Base-by-base conservation (phyloP, 92 coral and sea anemone genomes). In the Zoanthus sansibaricus region DNA sequence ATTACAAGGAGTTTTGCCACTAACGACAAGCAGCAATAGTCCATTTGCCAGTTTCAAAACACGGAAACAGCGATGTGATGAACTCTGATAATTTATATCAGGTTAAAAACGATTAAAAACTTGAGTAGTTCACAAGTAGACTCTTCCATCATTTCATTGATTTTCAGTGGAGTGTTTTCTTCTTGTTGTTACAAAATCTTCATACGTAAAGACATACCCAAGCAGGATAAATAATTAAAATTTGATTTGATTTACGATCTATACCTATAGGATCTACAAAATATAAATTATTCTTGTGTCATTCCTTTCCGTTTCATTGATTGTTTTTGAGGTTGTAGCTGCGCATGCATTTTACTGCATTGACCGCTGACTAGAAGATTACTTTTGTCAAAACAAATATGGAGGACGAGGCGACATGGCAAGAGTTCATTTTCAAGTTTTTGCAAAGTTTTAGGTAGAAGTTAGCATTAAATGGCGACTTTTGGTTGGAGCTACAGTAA, bases 401-500 rank as follows among this genome's bases (percentile, higher is more conserved):
- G 91, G 84, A 84, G 91, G 76, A 78, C 21, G 17, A 18, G 14
- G 1, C 11, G 7, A 37, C 25, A 20, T 6, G 15, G 5, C 8
- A 61, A 0, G 15, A 32, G 6, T 31, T 71, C 4, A 37, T 1
- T 67, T 31, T 9, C 31, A 8, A 56, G 48, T 55, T 59, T 31
- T 71, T 42, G 15, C 15, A 49, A 71, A 83, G 71, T 54, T 42
- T 44, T 25, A 18, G 44, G 52, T 72, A 51, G n/a, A 72, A 52
- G 37, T 37, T 71, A 31, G 42, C n/a, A 80, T 18, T 80, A 13
- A 18, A 94, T 94, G 98, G 98, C 98, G 83, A 93, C 98, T 59
- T 94, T 94, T 86, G 98, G 98, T 33, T 94, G 98, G 98, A 94
- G 98, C 58, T 94, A 94, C 58, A 94, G 89, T 77, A 83, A 90